Evolutionary conservation across 2,888 invertebrate genomes (phyloP).

Genomic region (Yponomeuta cagnagella): DNA sequence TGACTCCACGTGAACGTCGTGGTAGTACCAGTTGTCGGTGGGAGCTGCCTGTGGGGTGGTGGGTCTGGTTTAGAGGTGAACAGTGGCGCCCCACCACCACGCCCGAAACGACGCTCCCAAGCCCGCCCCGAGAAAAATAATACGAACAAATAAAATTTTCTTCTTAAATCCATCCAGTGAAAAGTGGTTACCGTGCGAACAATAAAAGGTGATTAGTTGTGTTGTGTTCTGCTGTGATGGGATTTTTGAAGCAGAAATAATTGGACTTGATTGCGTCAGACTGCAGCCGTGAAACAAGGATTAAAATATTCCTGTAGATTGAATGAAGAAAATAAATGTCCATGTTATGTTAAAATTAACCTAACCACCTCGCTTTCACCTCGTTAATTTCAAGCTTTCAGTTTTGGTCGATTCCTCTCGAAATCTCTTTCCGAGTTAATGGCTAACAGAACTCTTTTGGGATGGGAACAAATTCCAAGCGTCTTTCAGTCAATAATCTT

Average conservation of each 20-base stretch:
- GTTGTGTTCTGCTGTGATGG: not conserved
- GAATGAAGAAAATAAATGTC: too few species aligned
- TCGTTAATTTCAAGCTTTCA: not conserved
- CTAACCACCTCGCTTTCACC: not conserved
- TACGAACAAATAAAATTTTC: not conserved
- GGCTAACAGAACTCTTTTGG: not conserved
- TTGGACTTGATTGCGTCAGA: not conserved
- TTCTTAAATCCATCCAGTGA: not conserved
- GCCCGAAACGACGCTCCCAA: conserved; percentile 42
- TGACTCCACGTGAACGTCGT: not conserved
- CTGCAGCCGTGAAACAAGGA: not conserved
- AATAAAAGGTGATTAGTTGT: not conserved
- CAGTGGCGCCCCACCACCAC: conserved; percentile 61
- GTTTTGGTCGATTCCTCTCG: not conserved
- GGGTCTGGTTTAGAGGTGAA: conserved; percentile 40
- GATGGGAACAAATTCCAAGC: not conserved
- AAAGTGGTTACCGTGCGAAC: not conserved
- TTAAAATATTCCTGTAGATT: not conserved
- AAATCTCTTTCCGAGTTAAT: not conserved
- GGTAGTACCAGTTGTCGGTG: not conserved
- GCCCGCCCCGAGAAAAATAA: not conserved
- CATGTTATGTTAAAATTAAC: not conserved
- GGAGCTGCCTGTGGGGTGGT: conserved; percentile 18
- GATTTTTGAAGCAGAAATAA: not conserved
- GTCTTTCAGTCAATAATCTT: not conserved